Percentiles rank a stretch among this genome's conserved stretches.
phyloP scores from a whole-genome alignment of 2,113 vertebrate species.

The Coptodon bakossiorum region DNA sequence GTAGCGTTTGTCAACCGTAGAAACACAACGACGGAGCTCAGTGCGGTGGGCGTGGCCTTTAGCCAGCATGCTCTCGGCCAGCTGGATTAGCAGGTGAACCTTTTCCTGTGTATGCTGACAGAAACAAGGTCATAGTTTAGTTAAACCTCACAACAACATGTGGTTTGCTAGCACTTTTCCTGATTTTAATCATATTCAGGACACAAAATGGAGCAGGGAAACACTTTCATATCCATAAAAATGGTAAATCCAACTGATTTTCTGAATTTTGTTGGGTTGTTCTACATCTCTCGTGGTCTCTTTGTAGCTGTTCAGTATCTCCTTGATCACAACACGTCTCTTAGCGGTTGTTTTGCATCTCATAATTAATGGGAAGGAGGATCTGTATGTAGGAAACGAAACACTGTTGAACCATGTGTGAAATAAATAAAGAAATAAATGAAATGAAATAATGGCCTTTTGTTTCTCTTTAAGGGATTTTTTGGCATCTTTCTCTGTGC shows the following conservation, averaged over 20 bases:
- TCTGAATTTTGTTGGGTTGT: not conserved
- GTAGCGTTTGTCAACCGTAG: slow-evolving; percentile 91
- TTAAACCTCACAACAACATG: not conserved
- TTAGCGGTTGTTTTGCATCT: not conserved
- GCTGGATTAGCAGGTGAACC: slow-evolving; percentile 93
- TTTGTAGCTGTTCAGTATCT: not conserved
- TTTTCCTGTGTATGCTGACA: slow-evolving; percentile 95
- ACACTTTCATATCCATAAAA: not conserved
- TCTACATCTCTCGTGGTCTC: not conserved
- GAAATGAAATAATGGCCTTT: not conserved
- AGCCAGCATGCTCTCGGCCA: slow-evolving; percentile 94
- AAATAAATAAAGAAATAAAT: no score
- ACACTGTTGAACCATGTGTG: no score
- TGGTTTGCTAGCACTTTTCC: not conserved
- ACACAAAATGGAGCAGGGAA: not conserved
- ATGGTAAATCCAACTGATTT: not conserved
- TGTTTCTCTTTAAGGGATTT: not conserved
- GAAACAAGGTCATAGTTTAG: not conserved
- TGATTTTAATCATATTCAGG: not conserved
- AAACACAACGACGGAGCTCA: slow-evolving; percentile 94
- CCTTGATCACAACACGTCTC: not conserved
- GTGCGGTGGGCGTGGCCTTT: slow-evolving; percentile 92
- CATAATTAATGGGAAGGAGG: not conserved
- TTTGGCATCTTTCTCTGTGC: not conserved
- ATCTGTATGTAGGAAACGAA: no score